Conservation (phyloP, 2,888 invertebrate genomes). For the Diarsia brunnea region DNA sequence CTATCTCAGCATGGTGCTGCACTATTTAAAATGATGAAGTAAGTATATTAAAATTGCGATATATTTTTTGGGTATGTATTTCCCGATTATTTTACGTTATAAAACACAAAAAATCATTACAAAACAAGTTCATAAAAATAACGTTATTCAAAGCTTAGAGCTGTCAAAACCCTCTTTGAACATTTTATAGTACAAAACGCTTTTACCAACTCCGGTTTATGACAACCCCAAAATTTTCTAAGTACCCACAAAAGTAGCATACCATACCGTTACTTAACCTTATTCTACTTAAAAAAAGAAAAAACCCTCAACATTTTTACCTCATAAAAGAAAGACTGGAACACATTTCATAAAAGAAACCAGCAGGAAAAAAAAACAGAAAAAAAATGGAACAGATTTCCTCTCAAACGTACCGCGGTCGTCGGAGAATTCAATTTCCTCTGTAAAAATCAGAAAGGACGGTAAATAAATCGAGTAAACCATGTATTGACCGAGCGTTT, state of each 20-base stretch:
- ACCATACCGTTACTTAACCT: conserved; percentile 37
- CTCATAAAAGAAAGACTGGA: conserved; percentile 57
- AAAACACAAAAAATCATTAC: conserved; percentile 10
- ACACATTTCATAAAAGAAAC: conserved; percentile 56
- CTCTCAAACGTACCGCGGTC: conserved; percentile 65
- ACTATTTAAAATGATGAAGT: too few species aligned
- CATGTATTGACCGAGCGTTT: conserved; percentile 66
- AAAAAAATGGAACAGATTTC: conserved; percentile 59
- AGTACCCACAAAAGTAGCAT: conserved; percentile 43
- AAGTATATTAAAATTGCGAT: neutral
- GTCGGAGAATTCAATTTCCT: conserved; percentile 83
- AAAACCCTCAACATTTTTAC: conserved; percentile 58
- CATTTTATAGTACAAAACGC: conserved; percentile 48
- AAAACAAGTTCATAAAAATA: conserved; percentile 2
- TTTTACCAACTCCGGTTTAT: conserved; percentile 51
- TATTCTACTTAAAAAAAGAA: conserved; percentile 45
- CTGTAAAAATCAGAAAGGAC: conserved; percentile 76
- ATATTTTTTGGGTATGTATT: neutral
- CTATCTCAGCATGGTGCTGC: too few species aligned
- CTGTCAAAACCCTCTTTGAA: conserved; percentile 43
- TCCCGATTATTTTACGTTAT: neutral
- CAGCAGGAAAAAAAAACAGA: conserved; percentile 28
- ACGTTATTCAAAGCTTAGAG: conserved; percentile 7
- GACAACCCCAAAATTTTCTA: conserved; percentile 39
- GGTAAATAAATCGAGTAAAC: conserved; percentile 59